Evolutionary conservation across 2,797 vertebrate genomes (phyloP), one percentile per base, ranked within the genome.

Genomic region (Capromys pilorides): DNA sequence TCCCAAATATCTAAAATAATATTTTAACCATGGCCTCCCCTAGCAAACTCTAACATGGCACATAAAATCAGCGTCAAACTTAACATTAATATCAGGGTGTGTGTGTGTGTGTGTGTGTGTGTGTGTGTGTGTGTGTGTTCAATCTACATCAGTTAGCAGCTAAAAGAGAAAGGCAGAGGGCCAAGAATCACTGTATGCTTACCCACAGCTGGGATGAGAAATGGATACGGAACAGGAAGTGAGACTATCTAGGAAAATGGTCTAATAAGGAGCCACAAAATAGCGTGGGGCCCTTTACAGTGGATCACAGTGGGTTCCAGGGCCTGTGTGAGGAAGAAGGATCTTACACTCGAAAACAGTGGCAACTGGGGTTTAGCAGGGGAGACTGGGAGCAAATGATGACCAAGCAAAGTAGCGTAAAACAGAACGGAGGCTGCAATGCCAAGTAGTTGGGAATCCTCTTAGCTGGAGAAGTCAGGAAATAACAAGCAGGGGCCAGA

Each of bases 1-100:
- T 79, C 62, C 78, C 13, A 79, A 91, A 93, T 51, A 78, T 64
- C 59, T 91, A 82, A 81, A 57, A 86, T 54, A 67, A 86, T 88
- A 45, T 86, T 61, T 83, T 7, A 54, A 39, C 21, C 31, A 12
- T 24, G n/a, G 69, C 64, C 84, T 86, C 45, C 8, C 28, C 62
- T 82, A 86, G 24, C 7, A 75, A 75, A 75, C 24, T 75, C 28
- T 75, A 45, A 45, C 26, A 12, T 12, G 45, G 82, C 28, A 28
- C 49, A 31, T 49, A 82, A 86, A 93, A 73, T 67, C 59, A 79
- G 41, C 69, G 33, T 75, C 77, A 66, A 31, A 80, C 3, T 64
- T 81, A 41, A 64, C 64, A 62, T 66, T 85, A 49, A 84, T 91
- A 13, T 59, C 41, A 26, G 28, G 39, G n/a, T 57, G 12, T 86